phyloP scores from a whole-genome alignment of 2,888 invertebrate genomes.

The Chalcosyrphus nemorum region DNA sequence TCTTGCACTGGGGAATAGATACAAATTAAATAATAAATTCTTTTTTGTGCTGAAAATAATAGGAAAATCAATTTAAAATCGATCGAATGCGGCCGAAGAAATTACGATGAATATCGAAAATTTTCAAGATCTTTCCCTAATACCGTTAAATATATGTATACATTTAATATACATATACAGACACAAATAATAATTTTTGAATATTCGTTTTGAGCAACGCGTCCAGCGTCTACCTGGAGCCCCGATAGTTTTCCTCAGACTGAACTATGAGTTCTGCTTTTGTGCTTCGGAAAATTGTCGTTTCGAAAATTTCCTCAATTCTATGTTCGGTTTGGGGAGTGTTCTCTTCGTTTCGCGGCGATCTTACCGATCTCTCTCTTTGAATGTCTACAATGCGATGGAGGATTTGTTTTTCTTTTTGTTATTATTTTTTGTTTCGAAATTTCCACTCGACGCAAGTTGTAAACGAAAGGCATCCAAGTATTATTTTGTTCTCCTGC shows the following conservation, averaged over 20 bases:
- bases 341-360: constrained; percentile 32
- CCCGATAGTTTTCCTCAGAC: constrained; percentile 82
- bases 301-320: constrained; percentile 22
- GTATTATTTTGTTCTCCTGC: constrained; percentile 32
- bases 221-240: constrained; percentile 80
- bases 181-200: constrained; percentile 34
- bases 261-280: constrained; percentile 73
- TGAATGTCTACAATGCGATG: constrained; percentile 14
- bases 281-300: constrained; percentile 57
- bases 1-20: constrained; percentile 42
- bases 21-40: background rate
- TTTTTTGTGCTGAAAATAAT: constrained; percentile 1
- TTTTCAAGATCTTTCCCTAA: constrained; percentile 18
- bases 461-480: constrained; percentile 9
- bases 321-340: background rate
- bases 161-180: constrained; percentile 24
- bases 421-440: constrained; percentile 3
- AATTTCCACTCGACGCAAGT: constrained; percentile 21
- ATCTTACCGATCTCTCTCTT: constrained; percentile 40
- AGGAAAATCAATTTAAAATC: constrained; percentile 28
- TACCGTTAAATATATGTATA: constrained; percentile 48
- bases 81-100: constrained; percentile 63
- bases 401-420: constrained; percentile 4
- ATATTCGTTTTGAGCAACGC: constrained; percentile 75
- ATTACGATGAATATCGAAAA: constrained; percentile 27